Conservation (phyloP, 1,140 invertebrate genomes). For the Bemisia tabaci region DNA sequence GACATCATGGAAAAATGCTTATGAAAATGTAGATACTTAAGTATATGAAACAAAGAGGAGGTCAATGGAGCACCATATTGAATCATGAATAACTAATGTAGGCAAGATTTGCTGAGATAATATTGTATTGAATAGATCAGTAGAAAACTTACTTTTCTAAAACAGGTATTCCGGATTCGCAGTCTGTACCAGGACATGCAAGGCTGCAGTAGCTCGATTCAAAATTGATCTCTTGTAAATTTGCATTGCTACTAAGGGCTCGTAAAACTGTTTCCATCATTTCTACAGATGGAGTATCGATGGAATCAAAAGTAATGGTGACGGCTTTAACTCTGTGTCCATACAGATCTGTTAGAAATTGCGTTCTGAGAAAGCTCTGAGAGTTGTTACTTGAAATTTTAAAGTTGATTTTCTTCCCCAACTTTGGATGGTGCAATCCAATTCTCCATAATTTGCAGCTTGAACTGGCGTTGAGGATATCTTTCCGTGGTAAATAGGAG, state of each 20-base stretch:
- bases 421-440: conserved; percentile 43
- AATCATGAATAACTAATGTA: no score
- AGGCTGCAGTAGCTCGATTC: background rate
- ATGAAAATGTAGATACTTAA: no score
- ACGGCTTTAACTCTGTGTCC: conserved; percentile 8
- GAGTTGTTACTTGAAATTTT: conserved; percentile 2
- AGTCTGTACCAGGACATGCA: background rate
- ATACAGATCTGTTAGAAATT: conserved; percentile 4
- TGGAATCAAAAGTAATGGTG: conserved; percentile 32
- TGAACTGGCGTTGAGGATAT: conserved; percentile 41
- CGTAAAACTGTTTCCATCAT: background rate
- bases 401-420: conserved; percentile 35
- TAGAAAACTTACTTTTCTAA: background rate
- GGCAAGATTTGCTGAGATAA: no score
- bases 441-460: conserved; percentile 46
- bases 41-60: no score
- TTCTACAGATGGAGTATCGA: conserved; percentile 20
- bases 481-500: conserved; percentile 39
- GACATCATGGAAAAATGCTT: no score
- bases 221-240: background rate
- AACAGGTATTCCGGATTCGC: background rate
- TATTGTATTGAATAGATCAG: background rate
- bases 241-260: background rate
- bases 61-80: no score
- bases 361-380: conserved; percentile 1